Base-by-base conservation (phyloP, 2,113 vertebrate genomes). In the Solea solea region DNA sequence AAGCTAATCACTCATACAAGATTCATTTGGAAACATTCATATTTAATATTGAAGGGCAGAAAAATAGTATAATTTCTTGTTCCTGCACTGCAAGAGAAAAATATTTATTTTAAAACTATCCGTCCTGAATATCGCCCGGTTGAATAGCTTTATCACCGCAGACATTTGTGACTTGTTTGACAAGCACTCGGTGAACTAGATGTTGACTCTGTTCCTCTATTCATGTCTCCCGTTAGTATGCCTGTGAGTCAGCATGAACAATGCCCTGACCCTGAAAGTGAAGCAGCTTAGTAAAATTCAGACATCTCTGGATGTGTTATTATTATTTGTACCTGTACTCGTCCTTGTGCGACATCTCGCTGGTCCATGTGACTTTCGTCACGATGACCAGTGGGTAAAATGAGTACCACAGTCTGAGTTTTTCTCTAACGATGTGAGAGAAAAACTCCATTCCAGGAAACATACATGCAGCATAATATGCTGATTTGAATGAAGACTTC, bases 1-100 rank as follows among this genome's bases (percentile, higher is more conserved):
- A 72, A 76, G 76, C 16, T 48, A 39, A 63, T 10, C 53, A n/a
- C 15, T 34, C 62, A 59, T 12, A 25, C 34, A 34, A 34, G 34
- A 34, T 34, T 34, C 3, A 6, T 34, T 34, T 1, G 3, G 34
- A 34, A 34, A 34, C 34, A 34, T 34, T 34, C 1, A 34, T 34
- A 34, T 34, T 34, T 8, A 59, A 50, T 27, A 27, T 50, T 14
- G 9, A 12, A 50, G 55, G 14, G 11, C 0, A 0, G 8, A 34
- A 8, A 16, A 45, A 52, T 3, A 60, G 27, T 41, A 7, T 44
- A 0, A 12, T 11, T 25, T 74, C 49, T 48, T 41, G 2, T 56
- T 34, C 5, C 61, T 45, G 65, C 2, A 45, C 7, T n/a, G 15
- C 41, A 44, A 44, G 14, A 49, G 8, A 28, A 58, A n/a, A 58